phyloP scores from a whole-genome alignment of 2,888 invertebrate species.

The Tenthredo distinguenda region DNA sequence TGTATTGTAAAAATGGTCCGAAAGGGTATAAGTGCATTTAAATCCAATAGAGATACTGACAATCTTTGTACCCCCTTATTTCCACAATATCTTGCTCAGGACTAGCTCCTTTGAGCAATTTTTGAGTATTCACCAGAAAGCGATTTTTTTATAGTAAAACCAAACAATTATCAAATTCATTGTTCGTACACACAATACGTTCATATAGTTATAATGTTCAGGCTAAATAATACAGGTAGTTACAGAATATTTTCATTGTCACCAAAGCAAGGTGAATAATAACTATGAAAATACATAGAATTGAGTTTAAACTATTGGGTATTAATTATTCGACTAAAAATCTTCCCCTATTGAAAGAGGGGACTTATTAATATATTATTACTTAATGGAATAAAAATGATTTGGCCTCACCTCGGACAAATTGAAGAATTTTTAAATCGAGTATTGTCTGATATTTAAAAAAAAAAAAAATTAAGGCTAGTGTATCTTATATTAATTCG shows the following conservation, averaged over 20 bases:
- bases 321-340: neutral
- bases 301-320: neutral
- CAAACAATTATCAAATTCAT: neutral
- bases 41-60: neutral
- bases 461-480: conserved; percentile 4
- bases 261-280: neutral
- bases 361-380: neutral
- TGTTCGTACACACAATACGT: neutral
- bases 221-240: neutral
- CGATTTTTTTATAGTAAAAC: neutral
- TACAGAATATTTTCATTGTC: neutral
- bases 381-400: neutral
- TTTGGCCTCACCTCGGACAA: conserved; percentile 17
- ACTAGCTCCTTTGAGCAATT: neutral
- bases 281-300: neutral
- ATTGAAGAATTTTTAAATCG: conserved; percentile 3
- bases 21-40: neutral
- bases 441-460: neutral
- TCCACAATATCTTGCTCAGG: neutral
- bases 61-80: neutral
- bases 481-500: conserved; percentile 21
- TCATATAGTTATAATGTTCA: neutral
- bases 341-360: neutral
- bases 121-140: neutral
- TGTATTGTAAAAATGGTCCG: neutral